A percentile compares a stretch with the other conserved stretches of the same genome.
These are phyloP conservation scores for Drosophila pegasa DNA, from an alignment of 2,888 invertebrate species.

Conservation along the genomic window DNA sequence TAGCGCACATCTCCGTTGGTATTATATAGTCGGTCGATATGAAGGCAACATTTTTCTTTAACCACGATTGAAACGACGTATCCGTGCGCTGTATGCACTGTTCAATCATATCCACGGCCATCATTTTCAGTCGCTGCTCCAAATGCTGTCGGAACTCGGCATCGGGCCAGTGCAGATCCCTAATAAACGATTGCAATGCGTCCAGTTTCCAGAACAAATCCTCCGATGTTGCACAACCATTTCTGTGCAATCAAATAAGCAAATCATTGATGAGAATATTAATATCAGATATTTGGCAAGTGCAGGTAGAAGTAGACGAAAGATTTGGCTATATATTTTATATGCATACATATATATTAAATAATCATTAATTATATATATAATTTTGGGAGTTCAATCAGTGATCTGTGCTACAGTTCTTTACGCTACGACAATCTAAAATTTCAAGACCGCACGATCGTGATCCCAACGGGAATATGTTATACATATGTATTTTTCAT, in stretches of 20 bases:
- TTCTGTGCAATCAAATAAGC: slow-evolving; percentile 85
- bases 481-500: neutral
- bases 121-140: slow-evolving; percentile 97
- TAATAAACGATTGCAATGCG: slow-evolving; percentile 98
- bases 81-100: slow-evolving; percentile 97
- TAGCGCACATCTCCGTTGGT: slow-evolving; percentile 98
- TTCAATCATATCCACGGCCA: slow-evolving; percentile 99
- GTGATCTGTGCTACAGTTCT: neutral
- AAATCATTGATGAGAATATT: neutral
- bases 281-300: neutral
- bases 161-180: slow-evolving; percentile 99
- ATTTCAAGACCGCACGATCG: neutral
- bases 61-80: slow-evolving; percentile 95
- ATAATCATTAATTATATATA: neutral
- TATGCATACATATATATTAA: neutral
- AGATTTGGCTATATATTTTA: neutral
- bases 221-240: slow-evolving; percentile 99
- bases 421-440: neutral
- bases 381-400: neutral
- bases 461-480: neutral
- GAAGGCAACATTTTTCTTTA: slow-evolving; percentile 96
- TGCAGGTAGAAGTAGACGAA: neutral
- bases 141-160: slow-evolving; percentile 98
- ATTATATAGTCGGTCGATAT: slow-evolving; percentile 98
- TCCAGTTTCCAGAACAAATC: slow-evolving; percentile 99